These are phyloP conservation scores for Callionymus lyra DNA, from an alignment of 2,113 vertebrate species.

Conservation along the genomic window DNA sequence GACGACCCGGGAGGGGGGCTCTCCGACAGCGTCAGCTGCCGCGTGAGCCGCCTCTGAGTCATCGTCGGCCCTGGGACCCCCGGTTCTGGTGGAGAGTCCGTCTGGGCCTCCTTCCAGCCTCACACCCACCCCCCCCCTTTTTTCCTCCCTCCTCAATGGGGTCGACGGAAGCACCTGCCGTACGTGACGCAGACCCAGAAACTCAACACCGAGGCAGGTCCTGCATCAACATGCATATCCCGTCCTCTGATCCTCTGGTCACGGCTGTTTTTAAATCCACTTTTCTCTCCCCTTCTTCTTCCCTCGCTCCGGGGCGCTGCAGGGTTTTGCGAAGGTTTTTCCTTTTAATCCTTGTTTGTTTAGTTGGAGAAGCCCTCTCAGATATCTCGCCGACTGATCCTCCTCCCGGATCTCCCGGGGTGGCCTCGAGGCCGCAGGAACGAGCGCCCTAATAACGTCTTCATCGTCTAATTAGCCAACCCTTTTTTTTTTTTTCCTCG, in stretches of 20 bases:
- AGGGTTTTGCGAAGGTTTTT: slow-evolving; percentile 28
- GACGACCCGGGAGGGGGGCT: slow-evolving; percentile 22
- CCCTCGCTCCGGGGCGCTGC: slow-evolving; percentile 24
- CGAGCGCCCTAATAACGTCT: slow-evolving; percentile 9
- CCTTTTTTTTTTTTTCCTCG: no score
- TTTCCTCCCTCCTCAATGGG: slow-evolving; percentile 8
- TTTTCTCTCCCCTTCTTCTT: slow-evolving; percentile 17
- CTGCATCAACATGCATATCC: slow-evolving; percentile 40
- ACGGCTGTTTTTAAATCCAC: slow-evolving; percentile 24
- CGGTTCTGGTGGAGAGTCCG: no score
- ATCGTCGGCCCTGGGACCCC: slow-evolving; percentile 44
- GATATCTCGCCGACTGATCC: slow-evolving; percentile 31
- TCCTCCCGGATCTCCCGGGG: slow-evolving; percentile 3
- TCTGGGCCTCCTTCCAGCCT: no score
- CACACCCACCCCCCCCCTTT: slow-evolving; percentile 31
- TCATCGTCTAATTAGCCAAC: slow-evolving; percentile 21
- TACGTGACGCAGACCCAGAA: slow-evolving; percentile 20
- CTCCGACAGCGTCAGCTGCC: slow-evolving; percentile 53
- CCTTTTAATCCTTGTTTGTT: slow-evolving; percentile 33
- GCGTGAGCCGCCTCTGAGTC: slow-evolving; percentile 59
- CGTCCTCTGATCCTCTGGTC: slow-evolving; percentile 23
- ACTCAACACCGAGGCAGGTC: slow-evolving; percentile 6
- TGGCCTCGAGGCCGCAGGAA: slow-evolving; percentile 5
- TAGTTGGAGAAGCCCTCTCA: slow-evolving; percentile 18
- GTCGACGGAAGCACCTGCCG: slow-evolving; percentile 26